Percentiles rank a stretch among this genome's conserved stretches.
Conservation (phyloP, 2,113 vertebrate species). For the Elaphurus davidianus region DNA sequence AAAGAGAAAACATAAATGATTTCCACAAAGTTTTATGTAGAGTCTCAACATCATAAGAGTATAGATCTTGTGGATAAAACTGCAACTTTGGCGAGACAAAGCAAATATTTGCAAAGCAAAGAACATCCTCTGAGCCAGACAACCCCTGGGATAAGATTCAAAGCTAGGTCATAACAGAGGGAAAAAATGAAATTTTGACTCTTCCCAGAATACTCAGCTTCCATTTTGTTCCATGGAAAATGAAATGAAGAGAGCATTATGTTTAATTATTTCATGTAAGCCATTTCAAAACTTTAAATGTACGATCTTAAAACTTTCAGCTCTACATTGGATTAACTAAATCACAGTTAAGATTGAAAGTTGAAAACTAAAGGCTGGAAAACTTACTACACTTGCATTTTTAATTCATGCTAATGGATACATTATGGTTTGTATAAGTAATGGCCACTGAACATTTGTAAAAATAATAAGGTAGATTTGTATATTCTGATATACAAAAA, state of each 20-base stretch:
- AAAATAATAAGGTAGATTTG: background rate
- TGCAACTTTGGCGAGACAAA: background rate
- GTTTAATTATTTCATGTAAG: background rate
- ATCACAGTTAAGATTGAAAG: background rate
- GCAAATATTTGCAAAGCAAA: constrained; percentile 24
- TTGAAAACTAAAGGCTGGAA: background rate
- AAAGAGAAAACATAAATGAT: constrained; percentile 32
- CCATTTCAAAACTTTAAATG: background rate
- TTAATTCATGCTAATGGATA: background rate
- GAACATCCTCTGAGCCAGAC: background rate
- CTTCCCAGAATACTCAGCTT: background rate
- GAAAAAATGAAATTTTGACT: background rate
- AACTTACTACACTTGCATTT: background rate
- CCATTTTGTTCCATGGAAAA: background rate
- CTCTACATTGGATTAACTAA: background rate
- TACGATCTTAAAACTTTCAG: background rate
- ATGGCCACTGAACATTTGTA: background rate
- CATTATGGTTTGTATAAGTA: background rate
- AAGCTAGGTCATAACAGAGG: background rate
- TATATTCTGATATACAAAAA: background rate
- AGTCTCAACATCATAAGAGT: background rate
- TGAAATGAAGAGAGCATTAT: background rate
- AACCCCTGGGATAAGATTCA: background rate
- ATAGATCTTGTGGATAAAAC: constrained; percentile 2
- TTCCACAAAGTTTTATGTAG: background rate